Evolutionary conservation across 2,113 vertebrate species (phyloP).

Genomic region (Vulpes lagopus): DNA sequence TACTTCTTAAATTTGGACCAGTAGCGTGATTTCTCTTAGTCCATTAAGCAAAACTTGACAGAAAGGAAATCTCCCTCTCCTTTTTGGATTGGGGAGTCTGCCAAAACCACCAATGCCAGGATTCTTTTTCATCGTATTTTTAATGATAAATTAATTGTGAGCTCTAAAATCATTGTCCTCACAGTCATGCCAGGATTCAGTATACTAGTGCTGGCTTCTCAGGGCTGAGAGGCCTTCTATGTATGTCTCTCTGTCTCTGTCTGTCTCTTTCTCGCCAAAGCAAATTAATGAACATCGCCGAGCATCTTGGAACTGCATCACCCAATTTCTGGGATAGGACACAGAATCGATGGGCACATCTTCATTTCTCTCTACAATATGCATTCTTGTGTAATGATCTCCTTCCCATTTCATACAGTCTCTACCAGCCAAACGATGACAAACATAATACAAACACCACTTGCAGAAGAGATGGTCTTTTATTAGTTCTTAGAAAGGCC

Average conservation of each 20-base stretch:
- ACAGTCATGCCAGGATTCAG: neutral
- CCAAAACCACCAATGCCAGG: neutral
- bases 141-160: neutral
- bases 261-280: neutral
- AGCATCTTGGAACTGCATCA: conserved; percentile 68
- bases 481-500: conserved; percentile 77
- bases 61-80: neutral
- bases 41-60: conserved; percentile 46
- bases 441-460: conserved; percentile 79
- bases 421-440: conserved; percentile 84
- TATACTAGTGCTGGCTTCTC: neutral
- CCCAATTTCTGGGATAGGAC: conserved; percentile 53
- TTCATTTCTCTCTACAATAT: conserved; percentile 79
- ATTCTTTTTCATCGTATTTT: neutral
- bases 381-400: conserved; percentile 77
- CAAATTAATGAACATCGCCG: conserved; percentile 29
- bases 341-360: conserved; percentile 70
- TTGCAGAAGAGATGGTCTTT: conserved; percentile 83
- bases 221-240: neutral
- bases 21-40: conserved; percentile 13
- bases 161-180: neutral
- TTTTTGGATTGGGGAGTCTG: neutral
- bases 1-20: neutral
- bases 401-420: conserved; percentile 77
- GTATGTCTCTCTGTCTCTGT: neutral